Base-by-base conservation (phyloP, 2,888 invertebrate genomes). In the Oscheius sp. region DNA sequence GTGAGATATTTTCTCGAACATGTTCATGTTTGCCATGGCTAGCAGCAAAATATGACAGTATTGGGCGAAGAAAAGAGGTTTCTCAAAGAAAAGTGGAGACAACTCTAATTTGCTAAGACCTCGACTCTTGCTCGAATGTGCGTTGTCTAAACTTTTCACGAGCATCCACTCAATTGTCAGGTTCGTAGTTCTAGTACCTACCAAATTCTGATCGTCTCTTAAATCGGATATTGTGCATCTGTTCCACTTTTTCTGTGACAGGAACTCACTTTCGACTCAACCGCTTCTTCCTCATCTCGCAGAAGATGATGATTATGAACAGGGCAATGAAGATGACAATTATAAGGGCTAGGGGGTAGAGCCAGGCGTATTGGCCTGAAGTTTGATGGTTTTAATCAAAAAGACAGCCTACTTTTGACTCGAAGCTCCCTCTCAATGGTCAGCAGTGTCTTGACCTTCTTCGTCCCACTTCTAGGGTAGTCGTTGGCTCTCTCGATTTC, bases 341-440 rank as follows among this genome's bases (percentile, higher is more conserved):
- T 68, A 86, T 86, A 21, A 85, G 75, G n/a, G 66, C 70, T 0
- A 86, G 76, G 13, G 86, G 86, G 33, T 76, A 76, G 4, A 86
- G 59, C 84, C 85, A 86, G n/a, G 81, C 74, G 66, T 73, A 78
- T 63, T 77, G 78, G 73, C 79, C 85, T 85, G 77, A 35, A 82
- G 71, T 2, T 53, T 7, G 48, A 50, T 21, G 21, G 32, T 42
- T 21, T 50, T 33, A 42, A 7, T 7, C 35, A 55, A 13, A 1
- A 29, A 7, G 33, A 9, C 21, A 51, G 76, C 79, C 76, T 71
- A 83, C 85, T 83, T 77, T 81, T 83, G 9, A 85, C 81, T 11
- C 73, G 50, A 33, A 85, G 77, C 60, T 79, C 72, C 48, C 80
- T 78, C 32, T 85, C 81, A 35, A 84, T 71, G 13, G 74, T 73